Conservation (phyloP, 2,888 invertebrate species). For the Ptychoptera contaminata region DNA sequence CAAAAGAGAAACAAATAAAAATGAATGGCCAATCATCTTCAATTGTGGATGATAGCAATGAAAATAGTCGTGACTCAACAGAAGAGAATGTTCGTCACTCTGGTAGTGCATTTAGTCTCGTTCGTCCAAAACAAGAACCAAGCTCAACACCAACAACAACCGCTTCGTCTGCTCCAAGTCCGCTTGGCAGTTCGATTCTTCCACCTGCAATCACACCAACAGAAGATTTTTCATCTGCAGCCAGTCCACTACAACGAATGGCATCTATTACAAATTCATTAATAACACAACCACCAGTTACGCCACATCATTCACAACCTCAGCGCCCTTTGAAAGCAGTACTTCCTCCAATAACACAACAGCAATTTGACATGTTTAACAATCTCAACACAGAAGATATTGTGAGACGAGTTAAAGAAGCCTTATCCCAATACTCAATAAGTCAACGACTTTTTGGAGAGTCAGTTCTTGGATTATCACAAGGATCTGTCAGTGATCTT, state of each 20-base stretch:
- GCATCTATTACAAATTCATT: conserved; percentile 95
- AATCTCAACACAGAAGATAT: conserved; percentile 97
- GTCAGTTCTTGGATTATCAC: conserved; percentile 88
- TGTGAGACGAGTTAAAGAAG: conserved; percentile 90
- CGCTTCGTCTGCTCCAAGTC: conserved; percentile 69
- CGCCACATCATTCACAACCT: conserved; percentile 66
- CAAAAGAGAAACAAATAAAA: conserved; percentile 47
- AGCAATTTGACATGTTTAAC: conserved; percentile 96
- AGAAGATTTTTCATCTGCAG: conserved; percentile 72
- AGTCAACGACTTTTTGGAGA: conserved; percentile 97
- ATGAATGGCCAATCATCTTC: conserved; percentile 32
- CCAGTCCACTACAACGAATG: conserved; percentile 92
- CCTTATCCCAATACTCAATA: conserved; percentile 87
- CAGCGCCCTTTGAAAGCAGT: conserved; percentile 91
- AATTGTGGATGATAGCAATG: conserved; percentile 26
- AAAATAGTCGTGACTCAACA: conserved; percentile 50
- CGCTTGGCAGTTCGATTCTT: conserved; percentile 69
- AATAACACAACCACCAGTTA: conserved; percentile 77
- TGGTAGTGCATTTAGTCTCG: conserved; percentile 71
- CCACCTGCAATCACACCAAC: conserved; percentile 70
- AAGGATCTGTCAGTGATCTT: conserved; percentile 94
- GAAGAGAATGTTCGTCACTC: conserved; percentile 22
- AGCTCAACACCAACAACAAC: conserved; percentile 43
- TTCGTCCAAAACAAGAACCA: conserved; percentile 72
- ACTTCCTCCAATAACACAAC: conserved; percentile 93